Base-by-base conservation (phyloP, 2,888 invertebrate species). In the Plebejus anna region DNA sequence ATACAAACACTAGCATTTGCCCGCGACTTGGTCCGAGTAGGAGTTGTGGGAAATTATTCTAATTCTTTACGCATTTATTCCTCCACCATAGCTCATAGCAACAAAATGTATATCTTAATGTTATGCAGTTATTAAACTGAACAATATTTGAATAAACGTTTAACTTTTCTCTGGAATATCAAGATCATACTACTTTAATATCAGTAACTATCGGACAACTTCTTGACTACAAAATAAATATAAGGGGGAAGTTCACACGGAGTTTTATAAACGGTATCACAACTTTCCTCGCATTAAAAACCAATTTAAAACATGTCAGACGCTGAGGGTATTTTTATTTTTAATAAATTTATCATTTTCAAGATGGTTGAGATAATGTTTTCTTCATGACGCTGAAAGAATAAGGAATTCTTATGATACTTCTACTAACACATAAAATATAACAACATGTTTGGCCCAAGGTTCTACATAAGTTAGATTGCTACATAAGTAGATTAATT, bases 161-260 rank as follows among this genome's bases (percentile, higher is more conserved):
- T 42, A 72, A 76, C 70, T 71, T 76, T 32, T 61, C 22, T 59
- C 6, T 61, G 28, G 55, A 76, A 76, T 76, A 76, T 72, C 22
- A 16, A 61, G 61, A 71, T 61, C 76, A 47, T 42, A 22, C 13
- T 76, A 76, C 76, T 76, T 71, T 42, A 59, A 32, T 55, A 73
- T 55, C 70, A 59, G 76, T 75, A 77, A 77, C 36, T 71, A 75
- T 77, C 75, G 72, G n/a, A 59, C 75, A 75, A 77, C 72, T 77
- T 77, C 77, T 66, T 51, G 77, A 72, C 72, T 77, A 61, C 47
- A 75, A 77, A 82, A 83, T 82, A 83, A 83, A 84, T 83, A 85
- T 86, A 86, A 87, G 71, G 16, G 32, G 47, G 22, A 76, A 76
- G 57, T 71, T 28, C 57, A 16, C 73, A 13, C 32, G 32, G 59